Conservation (phyloP, 2,797 vertebrate genomes). For the Galaxias olidus region DNA sequence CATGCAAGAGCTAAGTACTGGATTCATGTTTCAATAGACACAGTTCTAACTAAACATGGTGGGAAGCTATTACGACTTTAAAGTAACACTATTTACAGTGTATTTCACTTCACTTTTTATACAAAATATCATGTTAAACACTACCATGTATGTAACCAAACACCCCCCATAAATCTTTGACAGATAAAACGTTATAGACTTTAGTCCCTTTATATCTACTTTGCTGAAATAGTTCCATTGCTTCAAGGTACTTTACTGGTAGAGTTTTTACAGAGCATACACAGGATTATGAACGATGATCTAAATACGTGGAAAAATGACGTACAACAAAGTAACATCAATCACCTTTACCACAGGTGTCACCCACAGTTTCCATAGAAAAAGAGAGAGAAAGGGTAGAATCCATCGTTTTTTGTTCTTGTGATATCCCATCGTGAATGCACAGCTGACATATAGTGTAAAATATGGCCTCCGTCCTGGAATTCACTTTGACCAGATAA, state of each 20-base stretch:
- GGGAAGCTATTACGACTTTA: constrained; percentile 1
- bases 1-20: not conserved
- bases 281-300: constrained; percentile 28
- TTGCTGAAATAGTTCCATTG: constrained; percentile 25
- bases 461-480: no score
- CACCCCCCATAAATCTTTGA: constrained; percentile 32
- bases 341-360: constrained; percentile 10
- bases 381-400: not conserved
- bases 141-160: constrained; percentile 72
- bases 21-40: not conserved
- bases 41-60: not conserved
- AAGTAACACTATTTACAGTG: constrained; percentile 70
- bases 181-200: constrained; percentile 10
- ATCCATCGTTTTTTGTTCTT: no score
- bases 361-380: constrained; percentile 13
- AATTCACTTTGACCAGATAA: no score
- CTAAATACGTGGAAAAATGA: constrained; percentile 26
- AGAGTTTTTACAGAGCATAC: constrained; percentile 8
- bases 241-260: constrained; percentile 14
- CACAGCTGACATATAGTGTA: no score
- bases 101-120: constrained; percentile 60
- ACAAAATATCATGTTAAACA: constrained; percentile 70
- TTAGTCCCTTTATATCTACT: constrained; percentile 3
- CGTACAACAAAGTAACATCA: constrained; percentile 33
- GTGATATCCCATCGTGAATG: no score